Evolutionary conservation across 2,113 vertebrate genomes (phyloP).

Genomic region (Centropus bengalensis): DNA sequence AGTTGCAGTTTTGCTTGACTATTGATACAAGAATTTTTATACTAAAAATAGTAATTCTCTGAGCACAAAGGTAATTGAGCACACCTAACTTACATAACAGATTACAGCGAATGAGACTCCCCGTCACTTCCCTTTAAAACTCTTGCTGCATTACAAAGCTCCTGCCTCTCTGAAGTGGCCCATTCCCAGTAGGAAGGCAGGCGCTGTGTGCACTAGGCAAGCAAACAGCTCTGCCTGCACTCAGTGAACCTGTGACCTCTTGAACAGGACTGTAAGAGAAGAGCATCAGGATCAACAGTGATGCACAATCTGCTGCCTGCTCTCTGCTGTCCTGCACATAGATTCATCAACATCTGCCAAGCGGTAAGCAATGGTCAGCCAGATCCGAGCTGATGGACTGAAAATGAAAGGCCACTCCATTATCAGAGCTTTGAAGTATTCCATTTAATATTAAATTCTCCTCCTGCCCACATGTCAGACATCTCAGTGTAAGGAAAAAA

Average conservation of each 20-base stretch:
- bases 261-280: neutral
- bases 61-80: neutral
- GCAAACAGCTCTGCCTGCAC: neutral
- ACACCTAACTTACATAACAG: neutral
- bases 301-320: neutral
- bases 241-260: neutral
- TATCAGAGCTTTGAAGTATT: neutral
- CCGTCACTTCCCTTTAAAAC: neutral
- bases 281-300: neutral
- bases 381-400: neutral
- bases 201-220: neutral
- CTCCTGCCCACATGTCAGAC: neutral
- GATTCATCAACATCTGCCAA: neutral
- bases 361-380: accelerated
- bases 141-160: neutral
- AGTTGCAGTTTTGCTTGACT: neutral
- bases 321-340: neutral
- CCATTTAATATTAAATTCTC: neutral
- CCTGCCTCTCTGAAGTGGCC: neutral
- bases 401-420: neutral
- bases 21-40: neutral
- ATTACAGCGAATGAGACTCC: neutral
- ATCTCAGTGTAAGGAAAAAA: neutral
- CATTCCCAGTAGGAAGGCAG: neutral
- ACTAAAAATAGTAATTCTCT: neutral